These are phyloP conservation scores for Cinara cedri DNA, from an alignment of 2,888 invertebrate genomes.

Conservation along the genomic window DNA sequence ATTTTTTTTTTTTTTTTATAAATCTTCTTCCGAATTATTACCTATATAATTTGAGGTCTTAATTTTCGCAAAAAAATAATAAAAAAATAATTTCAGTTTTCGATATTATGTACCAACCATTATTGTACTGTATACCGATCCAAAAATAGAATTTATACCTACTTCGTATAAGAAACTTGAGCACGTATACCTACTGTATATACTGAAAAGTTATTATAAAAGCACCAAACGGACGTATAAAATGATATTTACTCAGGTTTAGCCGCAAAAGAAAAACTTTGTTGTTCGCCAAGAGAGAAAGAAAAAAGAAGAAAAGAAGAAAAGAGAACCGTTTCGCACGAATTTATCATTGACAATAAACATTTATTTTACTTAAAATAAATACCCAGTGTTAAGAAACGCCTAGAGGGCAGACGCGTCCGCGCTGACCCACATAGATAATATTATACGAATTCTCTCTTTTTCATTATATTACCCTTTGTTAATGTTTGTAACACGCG, in stretches of 20 bases:
- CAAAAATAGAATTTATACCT: conserved; percentile 8
- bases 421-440: not conserved
- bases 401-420: not conserved
- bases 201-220: conserved; percentile 51
- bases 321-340: too few relatives aligned
- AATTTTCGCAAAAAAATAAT: too few relatives aligned
- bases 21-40: too few relatives aligned
- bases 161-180: conserved; percentile 30
- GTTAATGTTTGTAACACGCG: too few relatives aligned
- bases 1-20: too few relatives aligned
- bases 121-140: not conserved
- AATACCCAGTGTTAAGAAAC: conserved; percentile 20
- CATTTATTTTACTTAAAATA: conserved; percentile 46
- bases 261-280: conserved; percentile 15
- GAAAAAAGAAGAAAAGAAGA: too few relatives aligned
- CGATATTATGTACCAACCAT: too few relatives aligned
- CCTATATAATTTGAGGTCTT: too few relatives aligned
- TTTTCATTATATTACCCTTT: not conserved
- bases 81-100: too few relatives aligned
- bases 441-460: too few relatives aligned
- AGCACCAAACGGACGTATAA: conserved; percentile 12
- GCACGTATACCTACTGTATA: too few relatives aligned
- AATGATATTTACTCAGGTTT: conserved; percentile 43
- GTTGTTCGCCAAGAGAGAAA: conserved; percentile 1
- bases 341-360: conserved; percentile 43